A percentile compares a stretch with the other conserved stretches of the same genome.
These are phyloP conservation scores for Bembecia ichneumoniformis DNA, from an alignment of 2,888 invertebrate genomes.

Conservation along the genomic window DNA sequence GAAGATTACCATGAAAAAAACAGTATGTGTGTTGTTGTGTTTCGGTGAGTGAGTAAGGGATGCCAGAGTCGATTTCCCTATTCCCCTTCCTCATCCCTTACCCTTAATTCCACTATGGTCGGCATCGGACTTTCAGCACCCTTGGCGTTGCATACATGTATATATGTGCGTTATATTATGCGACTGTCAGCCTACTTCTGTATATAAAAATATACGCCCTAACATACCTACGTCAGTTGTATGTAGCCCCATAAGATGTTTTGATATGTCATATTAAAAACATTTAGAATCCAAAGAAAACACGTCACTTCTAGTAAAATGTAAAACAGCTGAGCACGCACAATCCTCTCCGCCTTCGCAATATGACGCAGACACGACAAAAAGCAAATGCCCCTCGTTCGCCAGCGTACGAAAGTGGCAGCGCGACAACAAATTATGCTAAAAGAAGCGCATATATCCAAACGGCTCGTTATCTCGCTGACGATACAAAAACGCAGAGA, in stretches of 20 bases:
- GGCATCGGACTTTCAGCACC: too few species aligned
- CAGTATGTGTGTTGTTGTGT: too few species aligned
- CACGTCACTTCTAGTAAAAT: background rate
- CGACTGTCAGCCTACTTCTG: too few species aligned
- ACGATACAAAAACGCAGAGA: constrained; percentile 43
- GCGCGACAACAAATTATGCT: constrained; percentile 34
- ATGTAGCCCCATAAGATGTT: background rate
- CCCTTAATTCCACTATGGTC: too few species aligned
- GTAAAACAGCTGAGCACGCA: background rate
- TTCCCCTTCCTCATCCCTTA: too few species aligned
- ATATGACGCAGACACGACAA: constrained; percentile 21
- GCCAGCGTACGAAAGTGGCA: constrained; percentile 22
- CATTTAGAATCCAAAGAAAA: background rate
- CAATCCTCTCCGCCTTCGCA: constrained; percentile 1
- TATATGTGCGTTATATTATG: too few species aligned
- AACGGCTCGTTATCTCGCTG: constrained; percentile 46
- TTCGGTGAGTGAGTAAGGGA: too few species aligned
- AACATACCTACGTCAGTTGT: too few species aligned
- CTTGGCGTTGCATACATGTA: too few species aligned
- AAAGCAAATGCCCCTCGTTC: constrained; percentile 19
- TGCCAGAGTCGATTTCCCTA: too few species aligned
- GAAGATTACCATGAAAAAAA: too few species aligned
- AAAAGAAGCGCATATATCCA: constrained; percentile 31
- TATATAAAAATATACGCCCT: too few species aligned
- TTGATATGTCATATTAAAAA: background rate